These are phyloP conservation scores for Clangula hyemalis DNA, from an alignment of 2,797 vertebrate genomes.

Conservation along the genomic window DNA sequence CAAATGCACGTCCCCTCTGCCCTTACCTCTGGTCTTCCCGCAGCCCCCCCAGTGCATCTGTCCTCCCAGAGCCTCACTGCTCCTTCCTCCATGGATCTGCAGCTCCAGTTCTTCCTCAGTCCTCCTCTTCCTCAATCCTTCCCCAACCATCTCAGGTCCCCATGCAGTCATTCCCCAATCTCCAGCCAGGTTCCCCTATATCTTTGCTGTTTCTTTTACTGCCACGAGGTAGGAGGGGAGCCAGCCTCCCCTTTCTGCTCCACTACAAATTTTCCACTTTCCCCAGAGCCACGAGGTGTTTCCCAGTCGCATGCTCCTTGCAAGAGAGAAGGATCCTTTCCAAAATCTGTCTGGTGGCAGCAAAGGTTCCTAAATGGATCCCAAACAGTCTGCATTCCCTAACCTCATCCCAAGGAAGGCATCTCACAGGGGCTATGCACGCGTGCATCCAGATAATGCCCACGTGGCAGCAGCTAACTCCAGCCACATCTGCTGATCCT, in stretches of 20 bases:
- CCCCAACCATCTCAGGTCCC: background rate
- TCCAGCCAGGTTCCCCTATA: background rate
- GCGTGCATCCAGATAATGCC: background rate
- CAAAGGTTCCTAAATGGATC: background rate
- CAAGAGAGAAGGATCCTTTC: background rate
- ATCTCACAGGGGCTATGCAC: background rate
- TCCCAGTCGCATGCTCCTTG: background rate
- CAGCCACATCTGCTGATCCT: background rate
- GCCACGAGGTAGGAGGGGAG: background rate
- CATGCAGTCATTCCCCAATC: background rate
- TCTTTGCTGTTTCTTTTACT: background rate
- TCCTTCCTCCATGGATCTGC: background rate
- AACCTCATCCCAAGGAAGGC: background rate
- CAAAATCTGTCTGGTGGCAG: background rate
- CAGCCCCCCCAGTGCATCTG: background rate
- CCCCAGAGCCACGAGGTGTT: background rate
- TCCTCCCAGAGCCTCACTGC: background rate
- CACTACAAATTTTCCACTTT: background rate
- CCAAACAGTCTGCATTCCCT: background rate
- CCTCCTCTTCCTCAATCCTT: background rate
- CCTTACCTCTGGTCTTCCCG: background rate
- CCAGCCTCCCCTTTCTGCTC: background rate
- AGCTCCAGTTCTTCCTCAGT: background rate
- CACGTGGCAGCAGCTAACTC: background rate
- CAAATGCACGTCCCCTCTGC: rapidly evolving